Conservation (phyloP, 1,140 invertebrate genomes). For the Coptotermes formosanus region DNA sequence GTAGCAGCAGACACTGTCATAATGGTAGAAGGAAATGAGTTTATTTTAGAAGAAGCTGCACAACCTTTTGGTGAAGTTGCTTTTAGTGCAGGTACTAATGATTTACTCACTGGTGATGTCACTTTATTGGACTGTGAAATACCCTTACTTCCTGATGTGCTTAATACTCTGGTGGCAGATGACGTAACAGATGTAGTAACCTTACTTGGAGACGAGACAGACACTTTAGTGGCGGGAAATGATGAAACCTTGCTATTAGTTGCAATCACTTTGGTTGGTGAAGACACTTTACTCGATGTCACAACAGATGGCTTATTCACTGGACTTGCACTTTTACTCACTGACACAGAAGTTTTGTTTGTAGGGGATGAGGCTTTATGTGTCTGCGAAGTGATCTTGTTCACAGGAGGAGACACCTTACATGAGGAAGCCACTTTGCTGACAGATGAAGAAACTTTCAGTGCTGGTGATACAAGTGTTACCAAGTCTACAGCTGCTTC, state of each 20-base stretch:
- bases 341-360: not conserved
- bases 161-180: slow-evolving; percentile 10
- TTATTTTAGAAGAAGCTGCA: slow-evolving; percentile 15
- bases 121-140: slow-evolving; percentile 6
- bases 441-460: not conserved
- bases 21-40: not conserved
- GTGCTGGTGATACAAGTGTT: not conserved
- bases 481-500: not conserved
- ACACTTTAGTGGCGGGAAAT: not conserved
- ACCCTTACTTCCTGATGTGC: not conserved
- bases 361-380: not conserved
- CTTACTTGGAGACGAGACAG: not conserved
- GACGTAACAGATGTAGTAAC: not conserved
- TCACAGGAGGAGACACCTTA: not conserved
- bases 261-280: not conserved
- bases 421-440: not conserved
- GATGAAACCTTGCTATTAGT: not conserved
- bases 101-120: slow-evolving; percentile 12
- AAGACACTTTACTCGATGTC: not conserved
- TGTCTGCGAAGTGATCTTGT: not conserved
- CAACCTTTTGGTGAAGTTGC: slow-evolving; percentile 12
- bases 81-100: not conserved
- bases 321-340: not conserved
- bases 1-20: not conserved
- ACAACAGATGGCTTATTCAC: not conserved